A percentile compares a stretch with the other conserved stretches of the same genome.
Conservation (phyloP, 2,113 vertebrate species). For the Ibidorhyncha struthersii region DNA sequence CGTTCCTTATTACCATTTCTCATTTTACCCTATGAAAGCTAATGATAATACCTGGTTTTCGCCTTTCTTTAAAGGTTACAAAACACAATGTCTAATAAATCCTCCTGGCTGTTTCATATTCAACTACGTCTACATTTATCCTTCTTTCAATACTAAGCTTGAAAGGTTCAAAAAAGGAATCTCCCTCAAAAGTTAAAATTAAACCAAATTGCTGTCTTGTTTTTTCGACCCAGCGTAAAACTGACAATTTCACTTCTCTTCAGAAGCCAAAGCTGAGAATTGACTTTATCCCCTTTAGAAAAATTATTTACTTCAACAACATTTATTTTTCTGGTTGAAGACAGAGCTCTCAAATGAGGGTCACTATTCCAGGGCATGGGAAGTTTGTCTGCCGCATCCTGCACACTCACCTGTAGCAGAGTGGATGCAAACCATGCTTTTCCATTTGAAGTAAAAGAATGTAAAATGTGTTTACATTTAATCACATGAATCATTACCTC, state of each 20-base stretch:
- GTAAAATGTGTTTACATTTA: background rate
- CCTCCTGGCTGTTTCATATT: background rate
- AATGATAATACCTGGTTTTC: background rate
- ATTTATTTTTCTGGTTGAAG: background rate
- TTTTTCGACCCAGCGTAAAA: background rate
- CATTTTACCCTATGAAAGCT: background rate
- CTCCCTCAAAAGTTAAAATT: background rate
- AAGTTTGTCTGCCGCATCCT: background rate
- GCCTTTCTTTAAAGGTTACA: background rate
- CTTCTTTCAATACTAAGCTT: background rate
- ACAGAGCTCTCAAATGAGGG: background rate
- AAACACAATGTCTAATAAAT: background rate
- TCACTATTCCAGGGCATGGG: background rate
- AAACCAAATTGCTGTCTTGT: background rate
- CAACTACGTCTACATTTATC: background rate
- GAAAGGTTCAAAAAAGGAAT: background rate
- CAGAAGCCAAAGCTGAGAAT: background rate
- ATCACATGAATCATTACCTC: background rate
- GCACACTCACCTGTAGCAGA: background rate
- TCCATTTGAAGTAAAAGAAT: background rate
- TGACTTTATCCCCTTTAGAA: background rate
- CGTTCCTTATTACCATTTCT: background rate
- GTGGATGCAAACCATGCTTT: background rate
- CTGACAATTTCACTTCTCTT: background rate
- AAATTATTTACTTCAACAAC: background rate